These are phyloP conservation scores for Agonopterix alstromeriana DNA, from an alignment of 2,888 invertebrate species.

Conservation along the genomic window DNA sequence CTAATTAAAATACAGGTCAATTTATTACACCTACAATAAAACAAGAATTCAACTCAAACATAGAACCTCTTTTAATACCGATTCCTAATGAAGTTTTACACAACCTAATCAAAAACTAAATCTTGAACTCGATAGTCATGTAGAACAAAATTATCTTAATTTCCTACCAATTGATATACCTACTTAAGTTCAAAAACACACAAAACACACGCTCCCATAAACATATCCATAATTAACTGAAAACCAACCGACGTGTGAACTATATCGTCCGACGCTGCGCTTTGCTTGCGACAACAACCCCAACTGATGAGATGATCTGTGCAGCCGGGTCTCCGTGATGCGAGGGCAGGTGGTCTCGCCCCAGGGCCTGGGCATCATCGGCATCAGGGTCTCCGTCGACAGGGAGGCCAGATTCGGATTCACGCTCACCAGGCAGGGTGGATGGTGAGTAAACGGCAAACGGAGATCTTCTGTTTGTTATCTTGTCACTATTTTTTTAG, in stretches of 20 bases:
- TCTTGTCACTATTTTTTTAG: no score
- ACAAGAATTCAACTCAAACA: no score
- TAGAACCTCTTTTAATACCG: no score
- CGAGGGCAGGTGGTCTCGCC: slow-evolving; percentile 97
- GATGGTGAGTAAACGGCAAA: slow-evolving; percentile 85
- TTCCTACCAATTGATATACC: no score
- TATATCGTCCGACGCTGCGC: not conserved
- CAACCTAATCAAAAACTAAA: no score
- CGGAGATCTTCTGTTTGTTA: no score
- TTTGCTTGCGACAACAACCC: slow-evolving; percentile 12
- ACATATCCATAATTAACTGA: not conserved
- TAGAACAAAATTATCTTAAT: no score
- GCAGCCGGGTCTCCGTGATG: slow-evolving; percentile 98
- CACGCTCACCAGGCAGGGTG: slow-evolving; percentile 93
- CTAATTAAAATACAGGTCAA: no score
- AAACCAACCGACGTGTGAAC: not conserved
- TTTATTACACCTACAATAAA: no score
- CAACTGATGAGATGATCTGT: slow-evolving; percentile 63
- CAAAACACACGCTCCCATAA: not conserved
- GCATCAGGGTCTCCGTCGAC: slow-evolving; percentile 97
- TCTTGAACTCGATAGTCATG: no score
- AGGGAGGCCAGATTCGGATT: slow-evolving; percentile 96
- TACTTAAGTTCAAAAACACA: no score
- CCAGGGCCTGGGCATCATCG: slow-evolving; percentile 96
- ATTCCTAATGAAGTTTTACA: no score